phyloP scores from a whole-genome alignment of 2,888 invertebrate genomes.

The Merodon equestris region DNA sequence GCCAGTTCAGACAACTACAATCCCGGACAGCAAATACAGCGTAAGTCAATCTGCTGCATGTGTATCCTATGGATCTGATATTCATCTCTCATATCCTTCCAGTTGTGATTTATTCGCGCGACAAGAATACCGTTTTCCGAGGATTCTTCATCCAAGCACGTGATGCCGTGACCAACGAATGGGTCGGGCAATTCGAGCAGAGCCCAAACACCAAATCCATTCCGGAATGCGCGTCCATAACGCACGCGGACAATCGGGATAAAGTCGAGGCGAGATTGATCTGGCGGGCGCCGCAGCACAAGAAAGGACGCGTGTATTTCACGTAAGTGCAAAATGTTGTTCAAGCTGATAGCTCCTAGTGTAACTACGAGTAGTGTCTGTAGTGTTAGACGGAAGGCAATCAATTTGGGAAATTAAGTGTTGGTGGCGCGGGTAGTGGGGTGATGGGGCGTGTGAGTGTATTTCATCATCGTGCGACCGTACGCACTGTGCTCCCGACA shows the following conservation, averaged over 20 bases:
- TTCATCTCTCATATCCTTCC: neutral
- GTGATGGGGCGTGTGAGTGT: no score
- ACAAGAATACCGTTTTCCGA: conserved; percentile 81
- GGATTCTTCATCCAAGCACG: conserved; percentile 92
- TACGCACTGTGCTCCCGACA: no score
- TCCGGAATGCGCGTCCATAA: conserved; percentile 89
- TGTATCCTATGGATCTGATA: conserved; percentile 1
- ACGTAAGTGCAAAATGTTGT: conserved; percentile 83
- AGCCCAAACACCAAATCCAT: conserved; percentile 87
- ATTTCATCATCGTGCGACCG: no score
- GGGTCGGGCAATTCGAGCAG: conserved; percentile 87
- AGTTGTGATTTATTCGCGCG: conserved; percentile 74
- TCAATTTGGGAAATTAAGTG: no score
- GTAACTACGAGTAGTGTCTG: neutral
- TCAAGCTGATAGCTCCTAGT: neutral
- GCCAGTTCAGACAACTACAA: conserved; percentile 84
- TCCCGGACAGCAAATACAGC: conserved; percentile 85
- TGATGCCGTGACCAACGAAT: conserved; percentile 84
- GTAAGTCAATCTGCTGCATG: conserved; percentile 76
- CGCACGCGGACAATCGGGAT: conserved; percentile 87
- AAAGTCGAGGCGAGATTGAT: conserved; percentile 86
- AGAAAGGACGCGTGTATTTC: conserved; percentile 86
- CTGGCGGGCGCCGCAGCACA: conserved; percentile 86
- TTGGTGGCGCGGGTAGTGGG: no score
- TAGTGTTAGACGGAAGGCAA: no score